Conservation (phyloP, 2,797 vertebrate genomes). For the Pitangus sulphuratus region DNA sequence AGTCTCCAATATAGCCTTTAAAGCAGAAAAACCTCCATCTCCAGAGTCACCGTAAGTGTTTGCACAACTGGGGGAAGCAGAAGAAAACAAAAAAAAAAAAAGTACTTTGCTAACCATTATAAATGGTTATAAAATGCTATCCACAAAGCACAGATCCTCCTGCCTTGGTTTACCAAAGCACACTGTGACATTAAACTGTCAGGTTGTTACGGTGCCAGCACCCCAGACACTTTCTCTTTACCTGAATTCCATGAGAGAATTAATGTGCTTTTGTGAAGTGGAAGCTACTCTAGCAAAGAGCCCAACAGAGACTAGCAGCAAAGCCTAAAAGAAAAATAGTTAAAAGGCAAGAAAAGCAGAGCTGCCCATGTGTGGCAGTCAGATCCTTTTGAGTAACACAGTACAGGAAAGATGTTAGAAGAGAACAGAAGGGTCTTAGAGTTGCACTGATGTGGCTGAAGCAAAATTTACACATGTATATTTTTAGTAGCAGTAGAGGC, state of each 20-base stretch:
- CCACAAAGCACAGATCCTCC: background rate
- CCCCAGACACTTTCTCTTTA: background rate
- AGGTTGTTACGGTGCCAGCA: background rate
- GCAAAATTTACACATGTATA: background rate
- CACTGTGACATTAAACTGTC: background rate
- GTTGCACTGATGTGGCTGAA: background rate
- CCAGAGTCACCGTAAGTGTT: background rate
- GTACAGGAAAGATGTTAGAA: background rate
- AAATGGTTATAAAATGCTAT: background rate
- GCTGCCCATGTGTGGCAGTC: background rate
- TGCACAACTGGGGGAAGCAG: rapidly evolving
- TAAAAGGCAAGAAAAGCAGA: background rate
- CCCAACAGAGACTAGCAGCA: background rate
- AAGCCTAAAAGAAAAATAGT: background rate
- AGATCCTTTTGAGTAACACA: background rate
- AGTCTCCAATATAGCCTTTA: background rate
- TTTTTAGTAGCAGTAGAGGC: background rate
- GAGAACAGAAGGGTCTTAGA: background rate
- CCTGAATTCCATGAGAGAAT: background rate
- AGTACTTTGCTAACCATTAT: background rate
- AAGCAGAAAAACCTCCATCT: background rate
- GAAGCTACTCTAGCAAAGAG: background rate
- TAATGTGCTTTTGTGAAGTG: background rate
- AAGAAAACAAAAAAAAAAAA: background rate
- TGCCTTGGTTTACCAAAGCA: background rate